Base-by-base conservation (phyloP, 2,888 invertebrate species). In the Phymatocera aterrima region DNA sequence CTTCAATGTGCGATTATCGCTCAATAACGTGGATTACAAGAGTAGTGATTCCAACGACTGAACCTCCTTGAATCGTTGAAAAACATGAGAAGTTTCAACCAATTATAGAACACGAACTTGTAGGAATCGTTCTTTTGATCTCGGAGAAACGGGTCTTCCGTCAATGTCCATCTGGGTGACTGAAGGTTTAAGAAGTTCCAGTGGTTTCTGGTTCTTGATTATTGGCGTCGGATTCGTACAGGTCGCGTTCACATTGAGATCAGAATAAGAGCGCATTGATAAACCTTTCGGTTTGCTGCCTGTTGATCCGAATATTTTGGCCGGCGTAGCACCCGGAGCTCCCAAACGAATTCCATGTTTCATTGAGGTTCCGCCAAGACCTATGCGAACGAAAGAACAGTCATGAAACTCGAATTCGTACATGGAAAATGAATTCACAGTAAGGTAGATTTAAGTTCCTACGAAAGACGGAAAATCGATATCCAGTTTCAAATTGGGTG, bases 191-290 rank as follows among this genome's bases (percentile, higher is more conserved):
- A 57, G 57, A 4, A 24, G n/a, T 15, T 75, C 75, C 37, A 34
- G n/a, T 21, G 34, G n/a, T 24, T 57, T 57, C 31, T 57, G 54
- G 24, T 24, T n/a, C 8, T 75, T 54, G 46, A 57, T 18, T 1
- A 24, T 40, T 40, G 40, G n/a, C n/a, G 12, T n/a, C 1, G 43
- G 40, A 2, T 3, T 31, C 8, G 57, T 24, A 40, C 37, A n/a
- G 1, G 60, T n/a, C 6, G 57, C 10, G 28, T 57, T 40, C 12
- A 75, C 40, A 10, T 75, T 75, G 1, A 60, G 75, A n/a, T 75
- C 75, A 1, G 75, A 75, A 28, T 40, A n/a, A 28, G 75, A 43
- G 24, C 75, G 75, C 40, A 75, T 75, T 6, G 75, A 75, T n/a
- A 75, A 40, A 24, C 75, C 75, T 57, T 75, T 75, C 5, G 75